A percentile compares a stretch with the other conserved stretches of the same genome.
Evolutionary conservation across 2,888 invertebrate species (phyloP).

Genomic region (Aromia moschata): DNA sequence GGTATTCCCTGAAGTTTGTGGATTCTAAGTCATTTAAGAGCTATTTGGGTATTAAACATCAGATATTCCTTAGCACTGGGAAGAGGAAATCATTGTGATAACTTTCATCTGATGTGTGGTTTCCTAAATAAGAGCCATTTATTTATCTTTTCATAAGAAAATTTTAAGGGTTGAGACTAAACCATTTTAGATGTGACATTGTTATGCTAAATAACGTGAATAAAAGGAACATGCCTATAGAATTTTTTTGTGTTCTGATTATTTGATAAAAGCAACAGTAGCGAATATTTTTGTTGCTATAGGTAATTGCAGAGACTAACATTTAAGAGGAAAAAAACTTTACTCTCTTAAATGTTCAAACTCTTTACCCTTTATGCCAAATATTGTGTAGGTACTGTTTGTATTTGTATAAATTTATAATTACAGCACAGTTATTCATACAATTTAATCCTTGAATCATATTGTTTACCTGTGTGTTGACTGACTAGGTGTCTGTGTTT

Average conservation of each 20-base stretch:
- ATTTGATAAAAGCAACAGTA: neutral
- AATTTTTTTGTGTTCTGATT: conserved; percentile 4
- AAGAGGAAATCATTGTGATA: conserved; percentile 16
- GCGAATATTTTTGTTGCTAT: too few relatives aligned
- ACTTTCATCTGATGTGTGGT: conserved; percentile 7
- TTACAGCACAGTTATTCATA: neutral
- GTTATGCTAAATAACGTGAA: conserved; percentile 1
- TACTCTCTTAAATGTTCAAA: too few relatives aligned
- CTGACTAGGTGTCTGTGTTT: too few relatives aligned
- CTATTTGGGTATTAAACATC: neutral
- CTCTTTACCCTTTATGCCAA: neutral
- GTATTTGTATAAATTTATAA: neutral
- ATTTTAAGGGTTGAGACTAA: conserved; percentile 13
- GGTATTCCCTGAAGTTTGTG: conserved; percentile 6
- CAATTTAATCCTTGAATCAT: too few relatives aligned
- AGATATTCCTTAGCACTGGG: conserved; percentile 4
- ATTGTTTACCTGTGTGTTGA: too few relatives aligned
- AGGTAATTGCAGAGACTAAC: too few relatives aligned
- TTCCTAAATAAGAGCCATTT: neutral
- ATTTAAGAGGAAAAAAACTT: too few relatives aligned
- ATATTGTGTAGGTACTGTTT: neutral
- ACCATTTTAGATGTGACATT: conserved; percentile 3
- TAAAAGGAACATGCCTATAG: neutral
- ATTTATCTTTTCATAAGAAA: conserved; percentile 2
- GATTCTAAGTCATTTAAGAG: conserved; percentile 19